These are phyloP conservation scores for Rhynchonycteris naso DNA, from an alignment of 2,797 vertebrate genomes.

Conservation along the genomic window DNA sequence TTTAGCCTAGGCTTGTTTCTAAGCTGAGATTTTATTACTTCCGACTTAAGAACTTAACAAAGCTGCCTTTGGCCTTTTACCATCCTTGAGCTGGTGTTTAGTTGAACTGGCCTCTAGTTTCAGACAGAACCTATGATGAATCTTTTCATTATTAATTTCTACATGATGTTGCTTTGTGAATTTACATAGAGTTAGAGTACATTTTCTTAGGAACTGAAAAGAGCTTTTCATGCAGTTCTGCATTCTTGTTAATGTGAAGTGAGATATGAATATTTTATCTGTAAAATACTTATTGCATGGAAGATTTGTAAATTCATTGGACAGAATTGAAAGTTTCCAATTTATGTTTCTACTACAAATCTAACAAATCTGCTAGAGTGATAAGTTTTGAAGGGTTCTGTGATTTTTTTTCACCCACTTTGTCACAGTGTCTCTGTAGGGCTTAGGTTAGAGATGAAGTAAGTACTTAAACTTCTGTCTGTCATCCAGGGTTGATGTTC, in stretches of 20 bases:
- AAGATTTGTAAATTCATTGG: constrained; percentile 52
- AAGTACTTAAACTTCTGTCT: constrained; percentile 8
- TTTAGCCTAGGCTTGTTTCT: not conserved
- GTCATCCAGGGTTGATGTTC: not conserved
- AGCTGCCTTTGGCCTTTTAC: not conserved
- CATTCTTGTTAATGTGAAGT: constrained; percentile 22
- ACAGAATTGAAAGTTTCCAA: not conserved
- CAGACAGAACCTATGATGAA: constrained; percentile 31
- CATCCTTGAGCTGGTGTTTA: not conserved
- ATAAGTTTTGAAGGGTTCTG: constrained; percentile 13
- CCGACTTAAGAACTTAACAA: constrained; percentile 33
- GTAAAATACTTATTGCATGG: constrained; percentile 28
- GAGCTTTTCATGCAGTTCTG: not conserved
- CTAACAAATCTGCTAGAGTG: not conserved
- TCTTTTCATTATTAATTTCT: constrained; percentile 46
- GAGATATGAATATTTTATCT: constrained; percentile 11
- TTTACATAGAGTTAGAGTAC: not conserved
- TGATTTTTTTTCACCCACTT: constrained; percentile 42
- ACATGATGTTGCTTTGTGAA: not conserved
- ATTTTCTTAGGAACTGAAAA: constrained; percentile 3
- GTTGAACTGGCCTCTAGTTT: constrained; percentile 36
- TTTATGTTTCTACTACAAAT: constrained; percentile 52
- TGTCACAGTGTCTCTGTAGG: not conserved
- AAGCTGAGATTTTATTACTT: constrained; percentile 6
- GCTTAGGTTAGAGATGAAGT: not conserved